A percentile compares a stretch with the other conserved stretches of the same genome.
Evolutionary conservation across 37 sponge, comb jelly and placozoan species (phyloP).

Genomic region (Halichondria panicea): DNA sequence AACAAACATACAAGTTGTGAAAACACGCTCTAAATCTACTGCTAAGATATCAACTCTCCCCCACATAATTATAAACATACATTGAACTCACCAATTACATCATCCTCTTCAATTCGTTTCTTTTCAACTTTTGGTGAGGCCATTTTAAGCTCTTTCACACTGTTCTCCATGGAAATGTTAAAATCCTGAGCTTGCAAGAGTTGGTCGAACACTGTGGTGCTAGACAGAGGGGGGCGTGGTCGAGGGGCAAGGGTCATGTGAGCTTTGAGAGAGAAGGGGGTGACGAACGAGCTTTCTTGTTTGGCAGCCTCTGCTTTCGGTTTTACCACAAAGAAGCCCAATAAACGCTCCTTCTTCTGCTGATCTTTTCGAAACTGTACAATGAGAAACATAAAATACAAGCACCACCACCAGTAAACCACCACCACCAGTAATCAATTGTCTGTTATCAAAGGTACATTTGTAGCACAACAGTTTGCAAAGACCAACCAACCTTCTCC

Average conservation of each 20-base stretch:
- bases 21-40: background rate
- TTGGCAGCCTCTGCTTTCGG: slow-evolving; percentile 1
- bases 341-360: slow-evolving; percentile 27
- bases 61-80: background rate
- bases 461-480: background rate
- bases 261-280: slow-evolving; percentile 44
- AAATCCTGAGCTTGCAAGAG: slow-evolving; percentile 15
- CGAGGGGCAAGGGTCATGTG: slow-evolving; percentile 38
- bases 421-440: too few species aligned
- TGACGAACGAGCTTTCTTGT: slow-evolving; percentile 16
- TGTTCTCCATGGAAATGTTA: background rate
- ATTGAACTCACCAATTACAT: background rate
- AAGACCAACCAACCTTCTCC: slow-evolving; percentile 32
- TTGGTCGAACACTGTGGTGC: slow-evolving; percentile 26
- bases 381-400: slow-evolving; percentile 2
- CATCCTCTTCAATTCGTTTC: background rate
- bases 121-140: background rate
- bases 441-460: too few species aligned
- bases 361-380: slow-evolving; percentile 29
- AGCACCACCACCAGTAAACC: too few species aligned
- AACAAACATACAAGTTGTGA: background rate
- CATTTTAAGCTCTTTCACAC: background rate
- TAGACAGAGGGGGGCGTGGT: slow-evolving; percentile 21
- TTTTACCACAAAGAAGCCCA: slow-evolving; percentile 27
- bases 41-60: background rate